Percentiles rank a stretch among this genome's conserved stretches.
phyloP scores from a whole-genome alignment of 1,140 invertebrate genomes.

The Rhagoletis zephyria region DNA sequence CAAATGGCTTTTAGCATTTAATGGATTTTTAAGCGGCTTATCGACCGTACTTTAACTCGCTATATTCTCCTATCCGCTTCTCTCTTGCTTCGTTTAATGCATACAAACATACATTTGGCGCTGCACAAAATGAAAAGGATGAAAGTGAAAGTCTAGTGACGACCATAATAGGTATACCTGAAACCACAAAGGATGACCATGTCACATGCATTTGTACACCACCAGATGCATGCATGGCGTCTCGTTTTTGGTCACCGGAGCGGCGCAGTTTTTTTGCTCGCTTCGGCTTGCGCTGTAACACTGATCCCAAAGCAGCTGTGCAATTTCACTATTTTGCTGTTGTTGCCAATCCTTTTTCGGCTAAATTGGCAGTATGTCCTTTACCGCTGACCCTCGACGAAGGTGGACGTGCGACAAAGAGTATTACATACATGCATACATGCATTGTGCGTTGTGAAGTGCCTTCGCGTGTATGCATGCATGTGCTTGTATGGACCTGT shows the following conservation, averaged over 20 bases:
- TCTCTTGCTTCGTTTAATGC: neutral
- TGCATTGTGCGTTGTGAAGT: no score
- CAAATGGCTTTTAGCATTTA: constrained; percentile 33
- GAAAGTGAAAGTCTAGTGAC: no score
- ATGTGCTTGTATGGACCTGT: no score
- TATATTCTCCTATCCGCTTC: no score
- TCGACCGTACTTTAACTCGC: neutral
- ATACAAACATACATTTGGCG: neutral
- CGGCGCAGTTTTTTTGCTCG: neutral
- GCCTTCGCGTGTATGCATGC: no score
- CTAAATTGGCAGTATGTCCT: neutral
- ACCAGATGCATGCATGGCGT: neutral
- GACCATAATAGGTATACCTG: neutral
- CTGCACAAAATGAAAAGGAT: no score
- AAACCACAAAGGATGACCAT: neutral
- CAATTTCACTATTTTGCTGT: neutral
- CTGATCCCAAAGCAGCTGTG: neutral
- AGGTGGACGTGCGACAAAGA: neutral
- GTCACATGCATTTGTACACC: neutral
- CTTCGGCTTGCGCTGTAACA: neutral
- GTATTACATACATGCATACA: no score
- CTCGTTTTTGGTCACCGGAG: constrained; percentile 1
- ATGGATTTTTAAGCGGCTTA: constrained; percentile 8
- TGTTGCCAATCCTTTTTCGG: neutral
- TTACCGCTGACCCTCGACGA: neutral